Percentiles rank a stretch among this genome's conserved stretches.
Evolutionary conservation across 2,113 vertebrate species (phyloP).

Genomic region (Myodes glareolus): DNA sequence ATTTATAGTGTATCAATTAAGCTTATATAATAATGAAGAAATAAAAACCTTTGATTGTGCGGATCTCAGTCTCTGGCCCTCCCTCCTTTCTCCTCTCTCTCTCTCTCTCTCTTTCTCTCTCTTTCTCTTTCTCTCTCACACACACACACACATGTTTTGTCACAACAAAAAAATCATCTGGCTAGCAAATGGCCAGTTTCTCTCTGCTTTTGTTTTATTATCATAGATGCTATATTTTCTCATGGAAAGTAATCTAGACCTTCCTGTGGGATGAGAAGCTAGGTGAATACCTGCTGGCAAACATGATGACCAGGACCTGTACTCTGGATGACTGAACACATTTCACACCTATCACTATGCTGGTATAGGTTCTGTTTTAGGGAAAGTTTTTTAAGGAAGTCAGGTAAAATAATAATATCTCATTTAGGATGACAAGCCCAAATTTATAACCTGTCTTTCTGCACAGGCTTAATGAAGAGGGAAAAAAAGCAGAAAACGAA

Average conservation of each 20-base stretch:
- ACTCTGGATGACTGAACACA: background rate
- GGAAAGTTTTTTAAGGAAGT: background rate
- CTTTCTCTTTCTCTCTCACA: too few relatives aligned
- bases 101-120: too few relatives aligned
- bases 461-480: background rate
- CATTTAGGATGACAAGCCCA: background rate
- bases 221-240: too few relatives aligned
- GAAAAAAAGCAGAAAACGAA: background rate
- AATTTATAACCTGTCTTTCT: background rate
- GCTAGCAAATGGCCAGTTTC: background rate
- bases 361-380: background rate
- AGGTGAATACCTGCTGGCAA: background rate
- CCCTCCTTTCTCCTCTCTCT: background rate
- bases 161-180: background rate
- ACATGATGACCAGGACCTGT: background rate
- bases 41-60: background rate
- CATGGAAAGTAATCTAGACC: background rate
- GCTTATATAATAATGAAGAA: background rate
- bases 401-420: background rate
- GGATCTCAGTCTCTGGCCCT: background rate
- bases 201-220: background rate
- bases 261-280: background rate
- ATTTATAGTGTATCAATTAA: background rate
- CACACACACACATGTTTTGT: background rate
- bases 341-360: background rate